Conservation (phyloP, 2,797 vertebrate genomes). For the Cuculus canorus region DNA sequence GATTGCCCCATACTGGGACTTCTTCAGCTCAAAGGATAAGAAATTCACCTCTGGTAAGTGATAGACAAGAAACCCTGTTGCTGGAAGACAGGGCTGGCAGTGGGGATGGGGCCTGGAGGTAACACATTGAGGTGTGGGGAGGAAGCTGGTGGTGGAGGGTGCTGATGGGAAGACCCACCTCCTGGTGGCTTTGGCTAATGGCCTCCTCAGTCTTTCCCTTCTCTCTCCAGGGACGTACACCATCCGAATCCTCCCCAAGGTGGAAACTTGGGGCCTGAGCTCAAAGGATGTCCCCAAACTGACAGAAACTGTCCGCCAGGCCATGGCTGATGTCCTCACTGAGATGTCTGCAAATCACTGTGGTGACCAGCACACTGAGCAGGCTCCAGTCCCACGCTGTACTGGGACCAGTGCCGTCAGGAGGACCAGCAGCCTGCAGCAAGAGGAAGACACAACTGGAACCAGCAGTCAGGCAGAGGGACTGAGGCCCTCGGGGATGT, state of each 20-base stretch:
- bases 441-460: rapidly evolving
- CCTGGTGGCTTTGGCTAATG: background rate
- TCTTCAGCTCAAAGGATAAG: slow-evolving; percentile 80
- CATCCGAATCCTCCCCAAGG: slow-evolving; percentile 31
- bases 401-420: background rate
- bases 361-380: background rate
- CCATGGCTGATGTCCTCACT: background rate
- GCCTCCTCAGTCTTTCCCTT: background rate
- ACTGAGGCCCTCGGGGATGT: rapidly evolving
- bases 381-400: rapidly evolving
- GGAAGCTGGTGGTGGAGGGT: background rate
- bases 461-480: background rate
- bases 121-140: background rate
- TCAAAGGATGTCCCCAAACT: background rate
- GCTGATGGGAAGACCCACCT: background rate
- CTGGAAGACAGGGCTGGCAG: background rate
- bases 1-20: slow-evolving; percentile 73
- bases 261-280: slow-evolving; percentile 38
- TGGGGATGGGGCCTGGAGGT: background rate
- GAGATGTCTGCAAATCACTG: background rate
- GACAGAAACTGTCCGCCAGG: background rate
- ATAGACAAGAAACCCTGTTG: background rate
- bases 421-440: rapidly evolving
- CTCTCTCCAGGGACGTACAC: slow-evolving; percentile 24
- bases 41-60: slow-evolving; percentile 76